Percentiles rank a stretch among this genome's conserved stretches.
These are phyloP conservation scores for Halictus rubicundus DNA, from an alignment of 1,140 invertebrate genomes.

Conservation along the genomic window DNA sequence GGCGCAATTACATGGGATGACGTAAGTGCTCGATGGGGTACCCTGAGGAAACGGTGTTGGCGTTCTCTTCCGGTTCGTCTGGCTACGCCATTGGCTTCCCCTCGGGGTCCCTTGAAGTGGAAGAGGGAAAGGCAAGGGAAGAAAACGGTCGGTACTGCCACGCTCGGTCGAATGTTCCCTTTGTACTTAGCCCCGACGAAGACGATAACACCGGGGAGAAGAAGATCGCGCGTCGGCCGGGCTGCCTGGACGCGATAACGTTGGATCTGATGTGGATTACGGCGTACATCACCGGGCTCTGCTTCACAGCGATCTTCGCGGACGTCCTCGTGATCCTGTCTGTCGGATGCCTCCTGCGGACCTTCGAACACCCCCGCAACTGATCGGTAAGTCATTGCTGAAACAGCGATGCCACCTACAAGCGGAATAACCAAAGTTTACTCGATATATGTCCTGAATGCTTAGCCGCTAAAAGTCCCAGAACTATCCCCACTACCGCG, in stretches of 20 bases:
- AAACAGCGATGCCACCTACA: no score
- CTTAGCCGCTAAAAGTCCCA: no score
- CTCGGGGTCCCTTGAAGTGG: not conserved
- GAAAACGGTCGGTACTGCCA: not conserved
- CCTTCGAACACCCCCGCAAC: no score
- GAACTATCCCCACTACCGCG: no score
- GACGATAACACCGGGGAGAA: slow-evolving; percentile 7
- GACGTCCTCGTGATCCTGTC: slow-evolving; percentile 62
- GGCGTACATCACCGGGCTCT: slow-evolving; percentile 55
- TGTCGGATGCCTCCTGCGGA: slow-evolving; percentile 40
- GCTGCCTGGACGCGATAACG: slow-evolving; percentile 61
- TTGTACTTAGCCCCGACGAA: slow-evolving; percentile 43
- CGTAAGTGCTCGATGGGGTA: not conserved
- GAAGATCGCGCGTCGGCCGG: slow-evolving; percentile 14
- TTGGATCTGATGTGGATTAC: slow-evolving; percentile 63
- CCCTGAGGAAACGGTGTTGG: not conserved
- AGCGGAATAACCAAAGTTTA: no score
- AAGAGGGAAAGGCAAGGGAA: slow-evolving; percentile 4
- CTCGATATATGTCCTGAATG: no score
- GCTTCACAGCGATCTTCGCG: slow-evolving; percentile 59
- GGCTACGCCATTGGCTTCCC: slow-evolving; percentile 36
- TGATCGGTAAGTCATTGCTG: not conserved
- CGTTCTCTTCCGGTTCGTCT: not conserved
- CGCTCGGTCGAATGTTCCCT: slow-evolving; percentile 32
- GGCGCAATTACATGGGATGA: not conserved